Base-by-base conservation (phyloP, 2,888 invertebrate genomes). In the Melinaea menophilus region DNA sequence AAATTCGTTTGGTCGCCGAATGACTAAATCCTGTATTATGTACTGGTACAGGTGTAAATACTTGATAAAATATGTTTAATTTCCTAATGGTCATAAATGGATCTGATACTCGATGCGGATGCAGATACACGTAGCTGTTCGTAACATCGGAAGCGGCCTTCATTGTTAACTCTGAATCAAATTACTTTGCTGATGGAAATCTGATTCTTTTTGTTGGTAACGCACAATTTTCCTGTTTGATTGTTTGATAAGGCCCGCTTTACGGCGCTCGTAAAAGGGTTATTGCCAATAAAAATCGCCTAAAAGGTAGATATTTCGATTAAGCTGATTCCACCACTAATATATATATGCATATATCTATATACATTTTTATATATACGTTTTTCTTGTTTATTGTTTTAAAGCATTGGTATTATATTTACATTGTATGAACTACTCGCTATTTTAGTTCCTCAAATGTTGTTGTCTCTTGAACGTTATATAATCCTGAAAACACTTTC, bases 171-270 rank as follows among this genome's bases (percentile, higher is more conserved):
- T 63, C 71, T 76, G 79, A 77, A 75, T 83, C 78, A 79, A 80
- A 81, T 82, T 81, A 80, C 82, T 68, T 66, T 69, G 73, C 71
- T 81, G 81, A 84, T 84, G 79, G 77, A 78, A 80, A 86, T 85
- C 83, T 78, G 75, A 80, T 74, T 75, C 68, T 69, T 77, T 79
- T 72, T 75, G 73, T 80, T 80, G 74, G 74, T 75, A 81, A 80
- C 74, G 65, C 70, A 70, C 74, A 71, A 71, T 77, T 81, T 80
- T 72, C 77, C 77, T 74, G 66, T 73, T 75, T 76, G 77, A 80
- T 82, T 66, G 59, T 63, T 5, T 33, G 56, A 69, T 64, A 72
- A 75, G 76, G 75, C 75, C 69, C 59, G 65, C 69, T 75, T 76
- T 73, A 77, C 73, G 72, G 70, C 69, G 63, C 68, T 66, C 69